Evolutionary conservation across 2,797 vertebrate genomes (phyloP), one percentile per base, ranked within the genome.

Genomic region (Furcifer pardalis): DNA sequence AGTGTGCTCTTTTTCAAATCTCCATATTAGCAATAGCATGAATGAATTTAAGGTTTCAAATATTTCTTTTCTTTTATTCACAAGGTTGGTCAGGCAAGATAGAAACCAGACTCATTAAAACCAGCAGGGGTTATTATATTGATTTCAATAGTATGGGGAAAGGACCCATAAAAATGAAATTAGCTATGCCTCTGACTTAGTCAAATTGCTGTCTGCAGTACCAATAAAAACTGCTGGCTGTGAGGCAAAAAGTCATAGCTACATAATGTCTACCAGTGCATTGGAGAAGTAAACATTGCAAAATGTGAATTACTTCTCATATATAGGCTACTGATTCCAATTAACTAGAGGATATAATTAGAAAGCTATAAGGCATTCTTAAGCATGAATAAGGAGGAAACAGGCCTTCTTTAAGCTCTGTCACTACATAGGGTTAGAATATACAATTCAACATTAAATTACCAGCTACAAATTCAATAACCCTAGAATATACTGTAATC

Each of bases 121-220:
- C 25, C 72, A 68, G 30, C 76, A n/a, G 72, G 32, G 42, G 17
- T 27, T 66, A 56, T 52, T 81, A 69, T 56, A 59, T 76, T 49
- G 72, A 40, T 85, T 85, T 76, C 72, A 81, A 69, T 77, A 52
- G 73, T 7, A 69, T 81, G 63, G 59, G 72, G 65, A 71, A 10
- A 9, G 40, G 21, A 19, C 1, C 8, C 69, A 86, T 69, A 86
- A 86, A 92, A 92, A 77, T 63, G 0, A 87, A 88, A 37, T 4
- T 0, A 0, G 49, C 77, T 78, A 60, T 10, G 81, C 1, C 37
- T 71, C 46, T 79, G 86, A 69, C 1, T 15, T 78, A 75, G 68
- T 40, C 1, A 89, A 87, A 87, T 78, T 84, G 37, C 25, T 12
- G 78, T 87, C 84, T 90, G 37, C n/a, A 73, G 1, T 87, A 62